Conservation (phyloP, 2,797 vertebrate species). For the Manis pentadactyla region DNA sequence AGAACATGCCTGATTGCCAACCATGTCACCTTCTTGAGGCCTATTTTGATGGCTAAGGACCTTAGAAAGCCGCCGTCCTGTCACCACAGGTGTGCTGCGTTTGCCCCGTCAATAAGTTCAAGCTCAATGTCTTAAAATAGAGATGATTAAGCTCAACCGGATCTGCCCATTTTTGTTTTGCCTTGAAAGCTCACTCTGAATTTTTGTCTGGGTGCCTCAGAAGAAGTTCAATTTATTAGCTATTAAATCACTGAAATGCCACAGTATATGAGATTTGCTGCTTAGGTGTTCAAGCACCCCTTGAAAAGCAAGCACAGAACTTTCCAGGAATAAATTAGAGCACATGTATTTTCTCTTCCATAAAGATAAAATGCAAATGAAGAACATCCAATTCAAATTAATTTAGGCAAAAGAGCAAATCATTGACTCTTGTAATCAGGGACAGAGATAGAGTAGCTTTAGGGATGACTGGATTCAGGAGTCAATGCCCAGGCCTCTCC, state of each 20-base stretch:
- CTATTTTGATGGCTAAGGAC: not conserved
- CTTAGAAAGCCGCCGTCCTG: fast-evolving
- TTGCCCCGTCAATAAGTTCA: not conserved
- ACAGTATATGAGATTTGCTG: not conserved
- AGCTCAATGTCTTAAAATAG: not conserved
- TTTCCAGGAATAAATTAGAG: slow-evolving; percentile 9
- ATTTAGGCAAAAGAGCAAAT: slow-evolving; percentile 12
- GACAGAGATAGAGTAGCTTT: not conserved
- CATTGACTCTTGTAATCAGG: not conserved
- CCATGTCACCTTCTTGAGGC: not conserved
- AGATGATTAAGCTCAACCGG: not conserved
- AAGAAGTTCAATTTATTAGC: not conserved
- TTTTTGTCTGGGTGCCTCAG: not conserved
- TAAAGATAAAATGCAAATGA: slow-evolving; percentile 19
- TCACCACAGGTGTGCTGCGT: no score
- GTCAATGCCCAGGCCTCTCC: not conserved
- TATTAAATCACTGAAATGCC: not conserved
- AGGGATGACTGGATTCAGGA: not conserved
- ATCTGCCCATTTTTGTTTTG: not conserved
- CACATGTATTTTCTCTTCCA: not conserved
- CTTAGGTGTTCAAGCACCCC: not conserved
- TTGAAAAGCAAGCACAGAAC: not conserved
- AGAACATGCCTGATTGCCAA: not conserved
- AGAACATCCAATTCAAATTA: not conserved
- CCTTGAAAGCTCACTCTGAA: not conserved